Base-by-base conservation (phyloP, 2,888 invertebrate species). In the Coelogynopora nodosa region DNA sequence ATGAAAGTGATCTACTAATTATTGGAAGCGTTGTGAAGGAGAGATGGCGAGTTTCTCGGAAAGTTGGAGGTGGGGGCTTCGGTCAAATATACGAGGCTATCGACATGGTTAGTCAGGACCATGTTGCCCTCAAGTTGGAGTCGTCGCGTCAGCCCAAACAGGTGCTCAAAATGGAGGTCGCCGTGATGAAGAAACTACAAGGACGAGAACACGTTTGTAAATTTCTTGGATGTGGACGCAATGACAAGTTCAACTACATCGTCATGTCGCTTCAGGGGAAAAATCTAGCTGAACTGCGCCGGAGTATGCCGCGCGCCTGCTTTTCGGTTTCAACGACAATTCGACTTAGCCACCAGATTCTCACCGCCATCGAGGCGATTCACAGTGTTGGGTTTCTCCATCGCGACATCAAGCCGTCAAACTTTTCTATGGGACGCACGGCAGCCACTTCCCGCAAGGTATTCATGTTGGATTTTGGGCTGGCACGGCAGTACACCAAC, bases 121-220 rank as follows among this genome's bases (percentile, higher is more conserved):
- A 96, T 92, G 98, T 99, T 49, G 98, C 98, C 0, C 94, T 99
- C 86, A 99, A 99, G 93, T 96, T 99, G 89, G 98, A 99, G 92
- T 97, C 98, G 0, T 97, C 98, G 81, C 94, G 97, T 85, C 98
- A 99, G 91, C 97, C 98, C 18, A 99, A 99, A 91, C 87, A 98
- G 92, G 98, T 99, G 89, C 95, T 99, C 87, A 99, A 99, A 93
- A 99, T 99, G 99, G 99, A 99, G 93, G 99, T 99, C 30, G 98
- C 99, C 29, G 99, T 99, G 74, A 94, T 99, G 49, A 97, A 99
- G 92, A 97, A 98, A 92, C 86, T 89, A 89, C 30, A 91, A 95
- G 95, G 97, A 89, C 97, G 96, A 91, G 97, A 97, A 91, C 98
- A 99, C 92, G 97, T 98, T 80, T 99, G 99, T 92, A 95, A 97